Base-by-base conservation (phyloP, 2,888 invertebrate species). In the Synergus japonicus region DNA sequence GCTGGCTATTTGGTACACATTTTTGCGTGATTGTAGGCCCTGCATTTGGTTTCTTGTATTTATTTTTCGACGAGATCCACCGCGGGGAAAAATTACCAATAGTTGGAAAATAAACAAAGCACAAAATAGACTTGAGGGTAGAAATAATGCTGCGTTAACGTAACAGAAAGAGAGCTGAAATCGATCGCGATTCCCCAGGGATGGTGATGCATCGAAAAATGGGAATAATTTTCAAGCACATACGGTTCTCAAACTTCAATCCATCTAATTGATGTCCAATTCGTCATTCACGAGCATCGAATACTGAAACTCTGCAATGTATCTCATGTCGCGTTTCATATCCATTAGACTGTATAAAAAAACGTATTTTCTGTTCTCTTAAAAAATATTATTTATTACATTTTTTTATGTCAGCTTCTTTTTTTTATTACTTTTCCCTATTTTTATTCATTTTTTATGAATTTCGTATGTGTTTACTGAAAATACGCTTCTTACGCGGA, bases 151-250 rank as follows among this genome's bases (percentile, higher is more conserved):
- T 13, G 3, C 41, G n/a, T 66, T 18, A 15, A n/a, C n/a, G 41
- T 66, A 10, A 66, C 65, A 41, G n/a, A 9, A 65, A 65, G 64
- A 43, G 65, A 41, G 41, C 3, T 41, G 37, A 65, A 65, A 65
- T 65, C 65, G 65, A 65, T 41, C 41, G 37, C 41, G 13, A 65
- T 43, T 65, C 41, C 15, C 41, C 37, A 9, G n/a, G 65, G 41
- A 29, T 43, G 9, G n/a, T 41, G 65, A 65, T 43, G 15, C 43
- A 66, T 66, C 0, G n/a, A 43, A n/a, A 43, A 66, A 66, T 43
- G 65, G n/a, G 18, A 66, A 43, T 66, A 41, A 65, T 65, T 65
- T 41, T 3, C n/a, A 15, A 41, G n/a, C n/a, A 41, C 41, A 41
- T 29, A 29, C 9, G 5, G 37, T 10, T 15, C 18, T 66, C 43